A percentile compares a stretch with the other conserved stretches of the same genome.
These are phyloP conservation scores for Agriopis marginaria DNA, from an alignment of 2,888 invertebrate genomes.

Conservation along the genomic window DNA sequence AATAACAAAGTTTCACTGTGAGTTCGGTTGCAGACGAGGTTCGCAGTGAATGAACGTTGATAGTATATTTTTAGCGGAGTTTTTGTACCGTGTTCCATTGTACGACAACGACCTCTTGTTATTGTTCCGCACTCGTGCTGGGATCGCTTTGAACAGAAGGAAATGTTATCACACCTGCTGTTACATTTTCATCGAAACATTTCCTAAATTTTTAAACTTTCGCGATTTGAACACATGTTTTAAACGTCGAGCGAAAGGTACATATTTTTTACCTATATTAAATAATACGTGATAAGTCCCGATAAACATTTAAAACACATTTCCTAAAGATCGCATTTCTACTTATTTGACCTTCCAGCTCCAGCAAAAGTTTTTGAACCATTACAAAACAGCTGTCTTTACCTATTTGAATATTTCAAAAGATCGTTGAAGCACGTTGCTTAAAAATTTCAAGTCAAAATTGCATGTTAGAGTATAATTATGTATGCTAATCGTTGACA, in stretches of 20 bases:
- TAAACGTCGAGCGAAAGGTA: too few relatives aligned
- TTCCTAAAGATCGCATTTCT: neutral
- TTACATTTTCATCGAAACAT: slow-evolving; percentile 14
- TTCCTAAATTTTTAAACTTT: too few relatives aligned
- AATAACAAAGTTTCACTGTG: slow-evolving; percentile 32
- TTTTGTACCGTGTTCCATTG: slow-evolving; percentile 36
- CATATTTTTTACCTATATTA: too few relatives aligned
- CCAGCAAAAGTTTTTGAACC: neutral
- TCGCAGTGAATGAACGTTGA: slow-evolving; percentile 35
- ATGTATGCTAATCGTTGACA: neutral
- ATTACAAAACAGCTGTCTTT: slow-evolving; percentile 3
- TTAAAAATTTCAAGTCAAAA: neutral
- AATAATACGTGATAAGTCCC: too few relatives aligned
- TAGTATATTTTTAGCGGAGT: slow-evolving; percentile 42
- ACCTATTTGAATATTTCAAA: neutral
- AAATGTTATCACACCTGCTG: slow-evolving; percentile 20
- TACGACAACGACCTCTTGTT: slow-evolving; percentile 38
- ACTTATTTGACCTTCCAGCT: too few relatives aligned
- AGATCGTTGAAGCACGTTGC: neutral
- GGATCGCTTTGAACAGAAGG: slow-evolving; percentile 25
- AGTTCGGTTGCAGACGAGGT: slow-evolving; percentile 20
- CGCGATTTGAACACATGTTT: too few relatives aligned
- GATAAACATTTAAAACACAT: too few relatives aligned
- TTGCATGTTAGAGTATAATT: slow-evolving; percentile 1
- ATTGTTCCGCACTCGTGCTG: slow-evolving; percentile 32